Evolutionary conservation across 2,113 vertebrate species (phyloP).

Genomic region (Oophaga pumilio): DNA sequence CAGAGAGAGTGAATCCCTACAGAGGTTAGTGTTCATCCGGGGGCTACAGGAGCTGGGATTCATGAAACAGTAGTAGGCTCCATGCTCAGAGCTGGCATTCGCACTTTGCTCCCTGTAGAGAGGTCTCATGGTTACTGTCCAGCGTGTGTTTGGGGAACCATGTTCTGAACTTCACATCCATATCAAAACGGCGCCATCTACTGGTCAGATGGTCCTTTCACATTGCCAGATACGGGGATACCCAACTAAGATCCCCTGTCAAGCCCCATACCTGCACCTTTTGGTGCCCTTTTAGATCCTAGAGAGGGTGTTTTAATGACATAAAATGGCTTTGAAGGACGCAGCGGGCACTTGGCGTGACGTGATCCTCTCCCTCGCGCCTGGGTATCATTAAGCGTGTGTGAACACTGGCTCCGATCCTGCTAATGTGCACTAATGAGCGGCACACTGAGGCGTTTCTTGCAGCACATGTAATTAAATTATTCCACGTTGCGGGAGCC

Average conservation of each 20-base stretch:
- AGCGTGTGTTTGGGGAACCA: no score
- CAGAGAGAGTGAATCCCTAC: no score
- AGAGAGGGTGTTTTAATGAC: background rate
- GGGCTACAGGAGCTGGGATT: no score
- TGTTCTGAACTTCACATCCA: background rate
- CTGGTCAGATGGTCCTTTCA: background rate
- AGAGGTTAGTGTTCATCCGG: no score
- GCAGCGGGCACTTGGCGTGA: background rate
- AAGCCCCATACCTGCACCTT: no score
- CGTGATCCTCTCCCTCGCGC: constrained; percentile 16
- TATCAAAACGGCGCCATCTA: background rate
- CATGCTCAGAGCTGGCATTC: no score
- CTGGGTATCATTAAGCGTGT: constrained; percentile 44
- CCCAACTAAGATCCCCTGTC: no score
- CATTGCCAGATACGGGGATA: background rate
- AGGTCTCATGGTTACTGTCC: no score
- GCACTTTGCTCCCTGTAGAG: no score
- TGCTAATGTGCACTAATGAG: constrained; percentile 56
- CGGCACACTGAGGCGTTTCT: constrained; percentile 23
- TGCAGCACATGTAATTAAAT: constrained; percentile 50
- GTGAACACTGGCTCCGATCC: constrained; percentile 34
- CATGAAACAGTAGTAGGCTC: no score
- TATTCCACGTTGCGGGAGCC: constrained; percentile 22
- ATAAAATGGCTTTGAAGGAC: background rate
- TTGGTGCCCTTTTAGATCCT: no score